phyloP scores from a whole-genome alignment of 2,888 invertebrate species.

The Epicampocera succincta region DNA sequence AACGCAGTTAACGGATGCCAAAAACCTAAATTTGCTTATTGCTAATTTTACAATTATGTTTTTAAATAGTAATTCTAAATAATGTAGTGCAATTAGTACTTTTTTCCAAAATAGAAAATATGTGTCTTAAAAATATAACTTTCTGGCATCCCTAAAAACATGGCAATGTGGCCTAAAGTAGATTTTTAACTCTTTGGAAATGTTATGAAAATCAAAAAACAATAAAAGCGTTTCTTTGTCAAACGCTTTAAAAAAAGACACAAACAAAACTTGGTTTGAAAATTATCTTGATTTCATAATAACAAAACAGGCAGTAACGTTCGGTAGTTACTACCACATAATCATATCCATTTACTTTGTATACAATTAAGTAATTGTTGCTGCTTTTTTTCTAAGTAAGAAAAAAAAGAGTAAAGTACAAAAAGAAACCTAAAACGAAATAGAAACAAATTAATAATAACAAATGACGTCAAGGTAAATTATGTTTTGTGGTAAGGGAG shows the following conservation, averaged over 20 bases:
- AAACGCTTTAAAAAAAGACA: conserved; percentile 4
- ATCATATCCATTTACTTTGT: conserved; percentile 13
- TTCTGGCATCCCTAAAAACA: not conserved
- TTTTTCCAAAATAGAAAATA: no score
- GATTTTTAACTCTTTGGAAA: no score
- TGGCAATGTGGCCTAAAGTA: no score
- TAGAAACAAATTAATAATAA: conserved; percentile 10
- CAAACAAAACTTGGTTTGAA: conserved; percentile 17
- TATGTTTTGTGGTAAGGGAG: conserved; percentile 30
- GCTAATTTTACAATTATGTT: no score
- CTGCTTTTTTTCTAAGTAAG: not conserved
- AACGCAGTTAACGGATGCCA: no score
- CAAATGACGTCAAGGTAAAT: conserved; percentile 60
- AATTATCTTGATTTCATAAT: conserved; percentile 29
- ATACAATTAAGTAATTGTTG: conserved; percentile 1
- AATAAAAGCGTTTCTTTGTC: conserved; percentile 1
- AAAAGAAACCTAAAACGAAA: not conserved
- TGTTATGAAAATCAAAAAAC: not conserved
- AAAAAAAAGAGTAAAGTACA: conserved; percentile 23
- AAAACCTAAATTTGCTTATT: no score
- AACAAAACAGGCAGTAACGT: not conserved
- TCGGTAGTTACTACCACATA: conserved; percentile 21
- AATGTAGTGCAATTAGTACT: no score
- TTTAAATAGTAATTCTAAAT: no score
- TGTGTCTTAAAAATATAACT: no score